Percentiles rank a stretch among this genome's conserved stretches.
Conservation (phyloP, 1,140 invertebrate genomes). For the Brevipalpus yothersi region DNA sequence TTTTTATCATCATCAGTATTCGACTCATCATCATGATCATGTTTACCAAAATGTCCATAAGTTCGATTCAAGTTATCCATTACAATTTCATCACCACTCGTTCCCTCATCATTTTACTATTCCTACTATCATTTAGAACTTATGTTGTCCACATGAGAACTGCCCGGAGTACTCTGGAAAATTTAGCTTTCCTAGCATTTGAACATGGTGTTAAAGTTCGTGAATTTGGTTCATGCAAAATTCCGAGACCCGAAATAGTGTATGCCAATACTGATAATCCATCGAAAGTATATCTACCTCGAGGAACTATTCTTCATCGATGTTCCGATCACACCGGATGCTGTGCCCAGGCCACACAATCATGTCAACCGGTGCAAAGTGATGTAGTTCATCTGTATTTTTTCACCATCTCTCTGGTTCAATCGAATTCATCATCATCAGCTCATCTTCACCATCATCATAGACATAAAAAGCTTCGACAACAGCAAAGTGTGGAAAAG, state of each 20-base stretch:
- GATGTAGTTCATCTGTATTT: neutral
- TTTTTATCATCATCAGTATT: no score
- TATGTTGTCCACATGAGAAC: neutral
- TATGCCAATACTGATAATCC: slow-evolving; percentile 10
- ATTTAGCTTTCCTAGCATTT: slow-evolving; percentile 7
- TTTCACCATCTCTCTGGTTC: neutral
- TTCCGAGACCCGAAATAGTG: slow-evolving; percentile 7
- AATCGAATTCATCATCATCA: neutral
- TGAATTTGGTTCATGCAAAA: slow-evolving; percentile 4
- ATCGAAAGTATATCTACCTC: slow-evolving; percentile 9
- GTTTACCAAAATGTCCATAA: no score
- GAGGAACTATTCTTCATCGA: slow-evolving; percentile 11
- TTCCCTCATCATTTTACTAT: no score
- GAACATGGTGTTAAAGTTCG: slow-evolving; percentile 9
- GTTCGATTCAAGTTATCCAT: no score
- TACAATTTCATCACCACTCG: no score
- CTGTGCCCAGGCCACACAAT: slow-evolving; percentile 6
- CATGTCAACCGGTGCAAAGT: slow-evolving; percentile 2
- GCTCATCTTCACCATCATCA: neutral
- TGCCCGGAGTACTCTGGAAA: neutral
- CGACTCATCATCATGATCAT: no score
- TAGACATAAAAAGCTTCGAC: neutral
- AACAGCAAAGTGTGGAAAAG: slow-evolving; percentile 9
- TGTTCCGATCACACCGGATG: slow-evolving; percentile 10
- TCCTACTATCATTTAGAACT: no score